These are phyloP conservation scores for Atta colombica DNA, from an alignment of 1,140 invertebrate species.

Conservation along the genomic window DNA sequence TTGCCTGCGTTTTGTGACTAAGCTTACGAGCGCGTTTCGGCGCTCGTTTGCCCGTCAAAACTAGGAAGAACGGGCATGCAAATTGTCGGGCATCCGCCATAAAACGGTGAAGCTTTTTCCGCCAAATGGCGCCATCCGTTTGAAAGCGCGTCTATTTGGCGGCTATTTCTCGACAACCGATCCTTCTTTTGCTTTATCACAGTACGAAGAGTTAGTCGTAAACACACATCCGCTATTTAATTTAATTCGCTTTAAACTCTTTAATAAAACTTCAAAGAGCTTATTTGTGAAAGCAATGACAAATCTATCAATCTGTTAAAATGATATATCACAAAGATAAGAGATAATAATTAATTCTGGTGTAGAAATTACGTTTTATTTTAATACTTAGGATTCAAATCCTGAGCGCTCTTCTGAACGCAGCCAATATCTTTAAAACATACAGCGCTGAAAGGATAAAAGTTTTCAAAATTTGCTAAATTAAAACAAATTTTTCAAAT, in stretches of 20 bases:
- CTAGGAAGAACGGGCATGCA: constrained; percentile 60
- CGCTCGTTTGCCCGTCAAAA: constrained; percentile 60
- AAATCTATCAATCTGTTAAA: neutral
- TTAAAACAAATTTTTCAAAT: neutral
- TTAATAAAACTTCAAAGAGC: neutral
- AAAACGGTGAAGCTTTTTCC: constrained; percentile 61
- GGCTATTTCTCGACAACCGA: constrained; percentile 37
- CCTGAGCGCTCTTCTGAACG: too few relatives aligned
- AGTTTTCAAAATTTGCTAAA: neutral
- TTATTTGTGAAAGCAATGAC: neutral
- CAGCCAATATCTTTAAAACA: neutral
- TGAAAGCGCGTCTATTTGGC: constrained; percentile 58
- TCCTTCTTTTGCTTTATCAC: constrained; percentile 38
- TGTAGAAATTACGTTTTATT: neutral
- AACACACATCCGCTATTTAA: constrained; percentile 24
- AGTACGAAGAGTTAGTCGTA: neutral
- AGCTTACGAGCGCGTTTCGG: constrained; percentile 61
- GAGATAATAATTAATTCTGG: neutral
- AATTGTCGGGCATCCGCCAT: constrained; percentile 45
- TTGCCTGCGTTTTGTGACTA: constrained; percentile 35
- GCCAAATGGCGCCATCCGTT: constrained; percentile 57
- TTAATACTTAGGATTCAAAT: neutral
- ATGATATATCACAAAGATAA: neutral
- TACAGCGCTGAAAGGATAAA: neutral
- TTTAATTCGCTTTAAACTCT: constrained; percentile 4